Percentiles rank a stretch among this genome's conserved stretches.
Conservation (phyloP, 2,888 invertebrate genomes). For the Dorcus parallelipipedus region DNA sequence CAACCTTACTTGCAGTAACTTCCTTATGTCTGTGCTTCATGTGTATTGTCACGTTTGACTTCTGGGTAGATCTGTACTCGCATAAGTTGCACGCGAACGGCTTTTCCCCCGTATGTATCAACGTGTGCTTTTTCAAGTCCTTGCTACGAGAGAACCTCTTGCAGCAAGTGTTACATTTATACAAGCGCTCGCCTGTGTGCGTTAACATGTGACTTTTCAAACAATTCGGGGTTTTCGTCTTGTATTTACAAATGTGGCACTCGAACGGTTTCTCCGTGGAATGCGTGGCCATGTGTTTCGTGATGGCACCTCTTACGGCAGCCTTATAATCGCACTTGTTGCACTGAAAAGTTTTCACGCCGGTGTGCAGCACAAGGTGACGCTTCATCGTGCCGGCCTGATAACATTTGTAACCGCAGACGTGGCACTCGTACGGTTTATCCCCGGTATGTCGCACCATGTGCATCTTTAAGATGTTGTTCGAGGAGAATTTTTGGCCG, state of each 20-base stretch:
- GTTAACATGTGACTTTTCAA: constrained; percentile 1
- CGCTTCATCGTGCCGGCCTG: constrained; percentile 1
- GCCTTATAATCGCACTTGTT: constrained; percentile 3
- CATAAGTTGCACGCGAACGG: too few species aligned
- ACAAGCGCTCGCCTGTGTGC: constrained; percentile 3
- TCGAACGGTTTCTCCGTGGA: constrained; percentile 6
- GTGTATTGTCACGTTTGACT: too few species aligned
- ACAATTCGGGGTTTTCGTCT: background rate
- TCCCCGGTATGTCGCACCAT: constrained; percentile 40
- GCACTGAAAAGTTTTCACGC: constrained; percentile 11
- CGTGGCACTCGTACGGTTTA: constrained; percentile 50
- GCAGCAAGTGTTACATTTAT: constrained; percentile 17
- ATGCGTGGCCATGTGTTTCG: constrained; percentile 5
- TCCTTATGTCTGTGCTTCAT: too few species aligned
- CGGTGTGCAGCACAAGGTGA: constrained; percentile 8
- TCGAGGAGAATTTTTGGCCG: constrained; percentile 38
- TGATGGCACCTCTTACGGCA: background rate
- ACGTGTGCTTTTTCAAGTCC: constrained; percentile 1
- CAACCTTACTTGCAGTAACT: too few species aligned
- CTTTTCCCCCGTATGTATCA: too few species aligned
- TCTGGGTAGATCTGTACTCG: too few species aligned
- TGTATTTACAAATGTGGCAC: constrained; percentile 11
- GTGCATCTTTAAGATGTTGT: constrained; percentile 38
- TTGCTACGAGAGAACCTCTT: constrained; percentile 22
- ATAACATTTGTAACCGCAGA: constrained; percentile 44